These are phyloP conservation scores for Drosophila multiciliata DNA, from an alignment of 2,888 invertebrate species.

Conservation along the genomic window DNA sequence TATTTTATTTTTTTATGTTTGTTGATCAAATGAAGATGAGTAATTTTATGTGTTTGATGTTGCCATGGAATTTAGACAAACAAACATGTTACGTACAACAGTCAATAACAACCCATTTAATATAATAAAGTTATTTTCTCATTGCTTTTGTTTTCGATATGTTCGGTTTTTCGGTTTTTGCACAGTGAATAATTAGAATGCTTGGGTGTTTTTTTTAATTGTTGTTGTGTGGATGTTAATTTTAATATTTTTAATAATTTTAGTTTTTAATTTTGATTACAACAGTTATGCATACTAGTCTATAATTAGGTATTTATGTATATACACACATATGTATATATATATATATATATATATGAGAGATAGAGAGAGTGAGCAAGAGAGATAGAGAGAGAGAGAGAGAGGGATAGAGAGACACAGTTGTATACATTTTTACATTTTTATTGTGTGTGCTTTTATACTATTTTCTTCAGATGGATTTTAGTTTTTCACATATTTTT, in stretches of 20 bases:
- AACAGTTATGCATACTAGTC: slow-evolving; percentile 61
- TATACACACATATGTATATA: slow-evolving; percentile 21
- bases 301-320: slow-evolving; percentile 20
- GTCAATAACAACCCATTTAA: slow-evolving; percentile 50
- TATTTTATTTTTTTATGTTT: background rate
- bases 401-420: slow-evolving; percentile 14
- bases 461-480: background rate
- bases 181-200: slow-evolving; percentile 43
- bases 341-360: slow-evolving; percentile 19
- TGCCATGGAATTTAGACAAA: slow-evolving; percentile 37
- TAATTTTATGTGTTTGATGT: slow-evolving; percentile 3
- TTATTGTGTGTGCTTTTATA: background rate
- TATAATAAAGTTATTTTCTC: slow-evolving; percentile 17
- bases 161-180: slow-evolving; percentile 32
- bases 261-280: slow-evolving; percentile 20
- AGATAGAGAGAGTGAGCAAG: slow-evolving; percentile 6
- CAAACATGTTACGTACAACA: slow-evolving; percentile 53
- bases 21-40: slow-evolving; percentile 18
- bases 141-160: slow-evolving; percentile 17
- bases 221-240: slow-evolving; percentile 7
- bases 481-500: slow-evolving; percentile 4
- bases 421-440: slow-evolving; percentile 11
- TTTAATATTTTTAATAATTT: slow-evolving; percentile 7
- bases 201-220: slow-evolving; percentile 6
- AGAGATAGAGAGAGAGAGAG: slow-evolving; percentile 12